Conservation (phyloP, 2,113 vertebrate genomes). For the Crotalus tigris region DNA sequence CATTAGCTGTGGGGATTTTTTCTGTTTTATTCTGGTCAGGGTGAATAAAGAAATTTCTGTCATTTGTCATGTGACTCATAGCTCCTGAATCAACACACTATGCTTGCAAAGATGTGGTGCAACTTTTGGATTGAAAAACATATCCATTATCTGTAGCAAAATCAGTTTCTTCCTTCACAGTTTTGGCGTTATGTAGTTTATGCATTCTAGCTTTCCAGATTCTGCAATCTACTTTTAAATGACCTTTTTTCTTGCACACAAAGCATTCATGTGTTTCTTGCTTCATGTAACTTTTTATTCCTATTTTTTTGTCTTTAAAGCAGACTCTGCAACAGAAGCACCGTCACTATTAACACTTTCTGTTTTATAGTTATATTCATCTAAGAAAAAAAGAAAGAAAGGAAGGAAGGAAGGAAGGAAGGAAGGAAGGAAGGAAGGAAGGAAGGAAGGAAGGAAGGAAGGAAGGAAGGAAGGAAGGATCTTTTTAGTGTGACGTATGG, state of each 20-base stretch:
- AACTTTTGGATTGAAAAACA: neutral
- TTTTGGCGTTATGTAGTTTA: neutral
- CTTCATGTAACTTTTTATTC: neutral
- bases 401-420: accelerated
- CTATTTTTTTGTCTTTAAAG: neutral
- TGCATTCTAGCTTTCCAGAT: neutral
- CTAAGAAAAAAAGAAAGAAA: neutral
- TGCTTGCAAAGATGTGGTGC: neutral
- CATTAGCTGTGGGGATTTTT: neutral
- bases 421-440: accelerated
- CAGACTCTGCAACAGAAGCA: neutral
- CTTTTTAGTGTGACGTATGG: neutral
- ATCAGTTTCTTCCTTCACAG: neutral
- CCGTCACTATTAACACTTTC: neutral
- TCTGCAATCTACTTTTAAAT: neutral
- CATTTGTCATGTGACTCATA: neutral
- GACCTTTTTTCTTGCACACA: neutral
- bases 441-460: accelerated
- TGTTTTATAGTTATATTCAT: neutral
- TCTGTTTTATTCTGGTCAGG: neutral
- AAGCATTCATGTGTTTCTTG: neutral
- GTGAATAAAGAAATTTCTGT: neutral
- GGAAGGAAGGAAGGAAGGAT: accelerated
- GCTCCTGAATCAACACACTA: neutral
- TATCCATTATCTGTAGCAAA: neutral